Conservation (phyloP, 1,140 invertebrate genomes). For the Drosophila sturtevanti region DNA sequence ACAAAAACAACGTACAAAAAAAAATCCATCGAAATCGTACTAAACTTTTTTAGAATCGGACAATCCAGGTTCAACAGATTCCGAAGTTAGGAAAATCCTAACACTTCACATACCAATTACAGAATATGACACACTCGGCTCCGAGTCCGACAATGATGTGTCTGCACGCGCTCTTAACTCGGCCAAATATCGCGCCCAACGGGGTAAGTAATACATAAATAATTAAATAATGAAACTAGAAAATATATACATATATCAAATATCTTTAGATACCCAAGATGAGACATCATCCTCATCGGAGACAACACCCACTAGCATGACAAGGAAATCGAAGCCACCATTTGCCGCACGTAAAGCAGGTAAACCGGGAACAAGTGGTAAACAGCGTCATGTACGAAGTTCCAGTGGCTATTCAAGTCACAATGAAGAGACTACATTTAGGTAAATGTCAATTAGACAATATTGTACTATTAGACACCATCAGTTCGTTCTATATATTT, state of each 20-base stretch:
- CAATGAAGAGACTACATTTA: constrained; percentile 92
- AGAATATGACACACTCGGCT: constrained; percentile 91
- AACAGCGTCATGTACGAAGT: constrained; percentile 87
- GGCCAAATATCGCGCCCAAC: constrained; percentile 84
- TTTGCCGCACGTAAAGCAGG: constrained; percentile 86
- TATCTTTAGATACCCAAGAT: constrained; percentile 86
- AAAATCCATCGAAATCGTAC: constrained; percentile 82
- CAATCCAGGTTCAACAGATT: constrained; percentile 93
- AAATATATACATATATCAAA: too few species aligned
- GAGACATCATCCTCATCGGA: constrained; percentile 89
- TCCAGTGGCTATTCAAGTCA: constrained; percentile 90
- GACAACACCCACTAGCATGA: constrained; percentile 86
- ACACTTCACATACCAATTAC: constrained; percentile 94
- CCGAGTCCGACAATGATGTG: constrained; percentile 89
- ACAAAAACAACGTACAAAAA: constrained; percentile 59
- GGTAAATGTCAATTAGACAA: constrained; percentile 82
- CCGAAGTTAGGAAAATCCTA: constrained; percentile 94
- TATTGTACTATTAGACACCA: not conserved
- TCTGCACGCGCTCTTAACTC: constrained; percentile 85
- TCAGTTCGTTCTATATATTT: constrained; percentile 54
- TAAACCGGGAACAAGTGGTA: constrained; percentile 83
- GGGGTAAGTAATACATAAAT: constrained; percentile 82
- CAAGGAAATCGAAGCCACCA: constrained; percentile 86
- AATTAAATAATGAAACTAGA: too few species aligned
- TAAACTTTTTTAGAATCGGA: constrained; percentile 90